Evolutionary conservation across 92 coral and sea anemone species (phyloP), one percentile per base, ranked within the genome.

Genomic region (Porites evermanni): DNA sequence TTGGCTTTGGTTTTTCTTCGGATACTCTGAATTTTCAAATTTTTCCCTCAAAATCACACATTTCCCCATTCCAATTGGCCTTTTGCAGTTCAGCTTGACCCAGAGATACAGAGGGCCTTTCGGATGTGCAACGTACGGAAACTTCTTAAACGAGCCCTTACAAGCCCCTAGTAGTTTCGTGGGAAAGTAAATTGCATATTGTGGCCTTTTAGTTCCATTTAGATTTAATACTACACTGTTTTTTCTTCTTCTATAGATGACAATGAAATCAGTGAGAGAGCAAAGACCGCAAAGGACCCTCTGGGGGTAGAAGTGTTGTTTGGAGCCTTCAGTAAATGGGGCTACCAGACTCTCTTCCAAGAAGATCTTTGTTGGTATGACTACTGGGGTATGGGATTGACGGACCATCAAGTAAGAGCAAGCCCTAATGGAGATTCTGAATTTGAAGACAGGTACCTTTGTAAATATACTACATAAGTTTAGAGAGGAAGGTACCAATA

Each of bases 341-440:
- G 95, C 67, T 95, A 95, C 82, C 98, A 95, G 76, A 95, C 98
- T 1, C 87, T 95, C 86, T 88, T 92, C 79, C 98, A 95, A 72
- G 98, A 95, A 78, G 98, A 95, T 59, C 89, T 88, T 8, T 92
- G 95, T 78, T 95, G 98, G 98, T 90, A 70, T 72, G 98, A 95
- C 77, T 24, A 82, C 7, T 95, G 98, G 98, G 98, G 98, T n/a
- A 66, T 91, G 11, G 83, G 88, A 89, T 69, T 95, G 13, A 91
- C 95, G 23, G 90, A 95, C 80, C 75, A 83, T 75, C 90, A 93
- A 75, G 26, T 11, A 56, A 56, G 81, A 73, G 21, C 51, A 64
- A 64, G 1, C 0, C 82, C 72, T 1, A 13, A 47, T 14, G 38
- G 20, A 44, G 63, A 78, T 44, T 53, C 78, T 19, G 78, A 50